Evolutionary conservation across 2,113 vertebrate genomes (phyloP).

Genomic region (Calypte anna): DNA sequence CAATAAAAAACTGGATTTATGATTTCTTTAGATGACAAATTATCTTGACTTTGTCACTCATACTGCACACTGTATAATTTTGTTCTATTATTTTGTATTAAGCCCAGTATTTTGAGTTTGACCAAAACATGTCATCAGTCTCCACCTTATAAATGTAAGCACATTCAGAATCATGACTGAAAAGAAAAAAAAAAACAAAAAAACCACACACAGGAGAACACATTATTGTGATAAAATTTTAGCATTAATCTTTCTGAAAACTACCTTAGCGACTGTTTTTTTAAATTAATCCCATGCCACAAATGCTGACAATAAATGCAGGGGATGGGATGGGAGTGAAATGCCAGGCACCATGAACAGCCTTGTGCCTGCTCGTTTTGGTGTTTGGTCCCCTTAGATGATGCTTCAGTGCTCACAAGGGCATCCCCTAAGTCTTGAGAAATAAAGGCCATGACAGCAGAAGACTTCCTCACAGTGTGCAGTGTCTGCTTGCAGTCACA

Average conservation of each 20-base stretch:
- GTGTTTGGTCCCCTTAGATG: neutral
- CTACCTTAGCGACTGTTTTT: neutral
- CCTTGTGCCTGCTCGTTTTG: neutral
- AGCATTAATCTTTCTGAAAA: neutral
- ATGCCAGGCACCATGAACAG: neutral
- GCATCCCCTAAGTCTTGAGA: neutral
- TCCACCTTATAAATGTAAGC: neutral
- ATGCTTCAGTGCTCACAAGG: neutral
- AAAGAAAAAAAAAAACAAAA: neutral
- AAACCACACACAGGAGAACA: neutral
- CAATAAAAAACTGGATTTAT: neutral
- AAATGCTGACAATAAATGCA: neutral
- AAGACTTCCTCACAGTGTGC: neutral
- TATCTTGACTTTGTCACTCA: conserved; percentile 38
- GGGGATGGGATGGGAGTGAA: neutral
- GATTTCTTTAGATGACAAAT: neutral
- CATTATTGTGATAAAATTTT: neutral
- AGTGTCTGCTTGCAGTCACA: neutral
- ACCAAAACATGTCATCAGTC: conserved; percentile 31
- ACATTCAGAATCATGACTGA: neutral
- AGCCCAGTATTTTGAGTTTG: conserved; percentile 16
- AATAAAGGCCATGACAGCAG: neutral
- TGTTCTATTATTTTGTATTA: conserved; percentile 26
- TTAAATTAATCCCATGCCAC: neutral
- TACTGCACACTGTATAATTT: neutral